Base-by-base conservation (phyloP, 2,888 invertebrate species). In the Eristalinus sepulchralis region DNA sequence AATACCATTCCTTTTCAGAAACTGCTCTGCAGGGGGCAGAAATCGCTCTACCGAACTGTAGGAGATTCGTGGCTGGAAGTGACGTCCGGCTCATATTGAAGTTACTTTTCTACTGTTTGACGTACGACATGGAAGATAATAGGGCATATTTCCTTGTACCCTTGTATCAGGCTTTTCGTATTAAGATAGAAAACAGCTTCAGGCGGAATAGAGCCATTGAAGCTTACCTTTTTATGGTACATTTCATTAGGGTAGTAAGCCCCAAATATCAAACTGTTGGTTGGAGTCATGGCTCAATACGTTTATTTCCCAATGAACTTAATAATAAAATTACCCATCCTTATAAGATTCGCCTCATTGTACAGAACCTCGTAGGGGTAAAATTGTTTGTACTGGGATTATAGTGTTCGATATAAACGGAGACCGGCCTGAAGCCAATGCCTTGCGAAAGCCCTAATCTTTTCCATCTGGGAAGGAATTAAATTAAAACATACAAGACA, bases 241-340 rank as follows among this genome's bases (percentile, higher is more conserved):
- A 39, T 10, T n/a, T 10, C 33, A 17, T 62, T 62, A 6, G 4
- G 67, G 53, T 53, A 53, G 10, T 67, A 53, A 1, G 31, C 53
- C n/a, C 24, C 24, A 11, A 59, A 24, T 33, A 70, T 70, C 67
- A 67, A 27, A n/a, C 11, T 39, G 20, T 53, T 67, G 33, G 2
- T 34, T 22, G 24, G 10, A 17, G 53, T 3, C 27, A 53, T 67
- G 24, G 47, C 53, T 1, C 27, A 13, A 10, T 10, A 47, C 27
- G 53, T 11, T 9, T 67, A 47, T 10, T 17, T 67, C 17, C 33
- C 27, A 67, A 17, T 67, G 47, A 31, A n/a, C 53, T 66, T 66
- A 67, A 55, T 67, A 9, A 67, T 27, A n/a, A 67, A 67, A 67
- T 67, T 67, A 27, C 31, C 55, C n/a, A 55, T 67, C 5, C 33